Percentiles rank a stretch among this genome's conserved stretches.
Evolutionary conservation across 2,113 vertebrate genomes (phyloP).

Genomic region (Grus americana): DNA sequence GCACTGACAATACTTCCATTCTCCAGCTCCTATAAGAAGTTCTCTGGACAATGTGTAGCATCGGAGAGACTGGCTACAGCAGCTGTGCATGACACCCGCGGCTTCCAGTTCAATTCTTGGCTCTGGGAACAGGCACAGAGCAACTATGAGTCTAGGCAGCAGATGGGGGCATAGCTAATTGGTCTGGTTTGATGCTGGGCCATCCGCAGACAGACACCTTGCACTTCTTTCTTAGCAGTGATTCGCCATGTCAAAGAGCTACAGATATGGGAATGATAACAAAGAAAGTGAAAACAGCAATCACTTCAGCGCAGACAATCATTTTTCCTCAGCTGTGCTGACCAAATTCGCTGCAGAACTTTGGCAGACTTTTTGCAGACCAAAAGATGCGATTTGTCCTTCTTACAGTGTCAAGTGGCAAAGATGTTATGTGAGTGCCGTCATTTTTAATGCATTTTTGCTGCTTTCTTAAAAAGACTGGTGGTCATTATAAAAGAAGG

Average conservation of each 20-base stretch:
- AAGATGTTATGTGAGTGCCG: background rate
- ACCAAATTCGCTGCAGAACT: background rate
- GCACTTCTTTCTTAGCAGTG: background rate
- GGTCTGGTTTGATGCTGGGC: slow-evolving; percentile 7
- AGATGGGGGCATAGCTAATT: slow-evolving; percentile 1
- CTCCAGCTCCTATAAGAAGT: background rate
- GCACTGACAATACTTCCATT: background rate
- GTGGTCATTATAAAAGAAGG: background rate
- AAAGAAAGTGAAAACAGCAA: background rate
- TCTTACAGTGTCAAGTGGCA: background rate
- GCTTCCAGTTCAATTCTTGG: background rate
- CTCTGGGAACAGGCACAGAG: background rate
- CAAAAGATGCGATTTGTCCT: background rate
- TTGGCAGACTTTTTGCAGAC: background rate
- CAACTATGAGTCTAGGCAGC: background rate
- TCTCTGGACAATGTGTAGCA: background rate
- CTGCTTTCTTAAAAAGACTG: background rate
- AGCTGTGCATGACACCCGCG: background rate
- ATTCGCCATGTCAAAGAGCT: background rate
- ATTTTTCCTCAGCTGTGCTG: background rate
- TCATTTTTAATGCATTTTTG: background rate
- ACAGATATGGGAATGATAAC: background rate
- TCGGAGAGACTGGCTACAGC: background rate
- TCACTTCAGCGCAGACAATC: background rate
- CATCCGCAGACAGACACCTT: background rate